These are phyloP conservation scores for Lutraria rhynchaena DNA, from an alignment of 1,140 invertebrate genomes.

Conservation along the genomic window DNA sequence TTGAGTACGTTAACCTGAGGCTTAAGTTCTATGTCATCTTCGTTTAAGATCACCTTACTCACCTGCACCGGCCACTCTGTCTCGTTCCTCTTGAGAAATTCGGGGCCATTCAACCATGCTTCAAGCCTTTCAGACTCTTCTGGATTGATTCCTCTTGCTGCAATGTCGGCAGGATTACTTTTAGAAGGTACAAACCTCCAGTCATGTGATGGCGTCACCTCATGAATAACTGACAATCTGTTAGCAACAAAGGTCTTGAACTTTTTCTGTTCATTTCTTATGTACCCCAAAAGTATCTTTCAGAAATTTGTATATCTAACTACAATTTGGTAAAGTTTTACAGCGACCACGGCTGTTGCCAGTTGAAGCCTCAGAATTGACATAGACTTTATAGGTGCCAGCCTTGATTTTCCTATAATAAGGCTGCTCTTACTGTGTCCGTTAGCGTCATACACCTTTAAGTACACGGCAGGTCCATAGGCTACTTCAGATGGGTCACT, in stretches of 20 bases:
- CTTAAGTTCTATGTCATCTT: slow-evolving; percentile 8
- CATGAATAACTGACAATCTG: slow-evolving; percentile 27
- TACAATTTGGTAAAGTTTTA: slow-evolving; percentile 13
- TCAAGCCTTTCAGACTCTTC: not conserved
- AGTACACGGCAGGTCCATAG: slow-evolving; percentile 31
- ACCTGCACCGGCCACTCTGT: not conserved
- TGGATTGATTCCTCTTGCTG: not conserved
- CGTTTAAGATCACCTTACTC: not conserved
- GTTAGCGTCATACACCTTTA: not conserved
- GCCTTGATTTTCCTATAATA: slow-evolving; percentile 14
- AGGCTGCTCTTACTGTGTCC: not conserved
- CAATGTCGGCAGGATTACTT: slow-evolving; percentile 56
- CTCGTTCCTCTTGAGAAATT: not conserved
- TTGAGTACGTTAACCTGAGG: not conserved
- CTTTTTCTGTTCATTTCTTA: not conserved
- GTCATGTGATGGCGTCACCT: slow-evolving; percentile 8
- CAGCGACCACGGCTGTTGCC: slow-evolving; percentile 36
- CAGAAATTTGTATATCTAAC: too few relatives aligned
- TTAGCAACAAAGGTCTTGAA: slow-evolving; percentile 59
- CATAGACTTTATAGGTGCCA: not conserved
- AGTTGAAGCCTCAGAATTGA: slow-evolving; percentile 1
- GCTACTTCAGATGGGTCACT: slow-evolving; percentile 5
- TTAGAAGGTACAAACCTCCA: slow-evolving; percentile 33
- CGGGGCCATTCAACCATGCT: not conserved
- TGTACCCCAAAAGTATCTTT: too few relatives aligned